phyloP scores from a whole-genome alignment of 2,888 invertebrate species.

The Coecobrya sp. region DNA sequence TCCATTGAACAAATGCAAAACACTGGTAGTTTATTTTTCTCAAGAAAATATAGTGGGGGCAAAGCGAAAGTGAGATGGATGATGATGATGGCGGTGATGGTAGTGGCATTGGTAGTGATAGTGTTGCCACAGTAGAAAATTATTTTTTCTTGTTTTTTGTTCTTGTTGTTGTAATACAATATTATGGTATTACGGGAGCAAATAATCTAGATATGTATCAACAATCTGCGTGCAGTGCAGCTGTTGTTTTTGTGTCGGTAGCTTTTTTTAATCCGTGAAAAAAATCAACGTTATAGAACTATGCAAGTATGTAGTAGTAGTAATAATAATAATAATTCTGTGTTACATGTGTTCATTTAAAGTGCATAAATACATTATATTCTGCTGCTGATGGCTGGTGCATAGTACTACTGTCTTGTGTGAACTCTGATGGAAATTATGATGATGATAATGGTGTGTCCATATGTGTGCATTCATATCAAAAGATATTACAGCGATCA shows the following conservation, averaged over 20 bases:
- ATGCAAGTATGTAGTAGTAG: not conserved
- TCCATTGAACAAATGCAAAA: constrained; percentile 52
- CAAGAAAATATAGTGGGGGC: constrained; percentile 18
- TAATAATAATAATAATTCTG: not conserved
- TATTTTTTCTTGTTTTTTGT: constrained; percentile 66
- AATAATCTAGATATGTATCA: constrained; percentile 67
- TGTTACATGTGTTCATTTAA: constrained; percentile 12
- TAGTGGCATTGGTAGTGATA: not conserved
- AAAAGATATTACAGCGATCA: not conserved
- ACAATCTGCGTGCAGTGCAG: constrained; percentile 46
- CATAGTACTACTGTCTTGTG: not conserved
- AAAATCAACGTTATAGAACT: not conserved
- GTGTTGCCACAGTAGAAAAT: not conserved
- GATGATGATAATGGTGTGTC: constrained; percentile 17
- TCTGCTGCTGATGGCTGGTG: not conserved
- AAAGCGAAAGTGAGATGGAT: constrained; percentile 48
- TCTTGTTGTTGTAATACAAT: constrained; percentile 23
- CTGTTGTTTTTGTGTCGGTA: constrained; percentile 5
- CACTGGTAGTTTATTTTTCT: constrained; percentile 12
- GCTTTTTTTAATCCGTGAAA: not conserved
- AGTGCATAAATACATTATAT: not conserved
- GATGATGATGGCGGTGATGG: constrained; percentile 21
- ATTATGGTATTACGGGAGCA: constrained; percentile 75
- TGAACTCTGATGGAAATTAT: not conserved
- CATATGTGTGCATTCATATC: constrained; percentile 36